phyloP scores from a whole-genome alignment of 2,797 vertebrate species.

The Lates japonicus region DNA sequence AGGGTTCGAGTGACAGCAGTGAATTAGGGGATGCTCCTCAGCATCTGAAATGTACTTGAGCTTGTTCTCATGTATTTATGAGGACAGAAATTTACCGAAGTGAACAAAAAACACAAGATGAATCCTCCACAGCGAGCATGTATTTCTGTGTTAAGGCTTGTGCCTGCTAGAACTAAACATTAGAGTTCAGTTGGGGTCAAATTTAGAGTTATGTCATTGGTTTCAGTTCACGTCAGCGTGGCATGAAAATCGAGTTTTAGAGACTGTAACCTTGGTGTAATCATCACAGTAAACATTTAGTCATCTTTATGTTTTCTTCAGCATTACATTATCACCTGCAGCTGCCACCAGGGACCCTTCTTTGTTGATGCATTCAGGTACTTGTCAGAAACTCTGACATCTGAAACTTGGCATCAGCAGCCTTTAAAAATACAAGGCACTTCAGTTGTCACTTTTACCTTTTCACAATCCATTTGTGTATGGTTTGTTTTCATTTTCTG shows the following conservation, averaged over 20 bases:
- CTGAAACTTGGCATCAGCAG: slow-evolving; percentile 21
- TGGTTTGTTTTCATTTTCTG: slow-evolving; percentile 1
- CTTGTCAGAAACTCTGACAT: slow-evolving; percentile 28
- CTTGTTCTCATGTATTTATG: slow-evolving; percentile 35
- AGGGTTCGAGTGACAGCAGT: slow-evolving; percentile 44
- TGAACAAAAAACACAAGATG: background rate
- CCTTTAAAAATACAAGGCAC: slow-evolving; percentile 14
- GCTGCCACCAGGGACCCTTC: slow-evolving; percentile 18
- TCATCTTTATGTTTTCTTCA: slow-evolving; percentile 12
- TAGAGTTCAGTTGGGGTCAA: background rate
- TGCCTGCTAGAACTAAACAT: background rate
- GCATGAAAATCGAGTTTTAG: background rate
- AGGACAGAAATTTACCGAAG: slow-evolving; percentile 23
- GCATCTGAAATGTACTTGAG: slow-evolving; percentile 36
- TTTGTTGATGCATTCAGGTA: slow-evolving; percentile 11
- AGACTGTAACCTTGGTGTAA: slow-evolving; percentile 13
- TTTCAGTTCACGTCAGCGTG: slow-evolving; percentile 21
- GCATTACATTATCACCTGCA: slow-evolving; percentile 22
- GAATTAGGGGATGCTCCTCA: slow-evolving; percentile 19
- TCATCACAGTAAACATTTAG: slow-evolving; percentile 4
- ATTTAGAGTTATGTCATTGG: background rate
- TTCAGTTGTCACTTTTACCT: slow-evolving; percentile 1
- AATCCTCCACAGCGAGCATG: background rate
- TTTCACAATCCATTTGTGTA: slow-evolving; percentile 9
- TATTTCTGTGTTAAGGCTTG: background rate